Conservation (phyloP, 2,797 vertebrate species). For the Sebastes wilsoni region DNA sequence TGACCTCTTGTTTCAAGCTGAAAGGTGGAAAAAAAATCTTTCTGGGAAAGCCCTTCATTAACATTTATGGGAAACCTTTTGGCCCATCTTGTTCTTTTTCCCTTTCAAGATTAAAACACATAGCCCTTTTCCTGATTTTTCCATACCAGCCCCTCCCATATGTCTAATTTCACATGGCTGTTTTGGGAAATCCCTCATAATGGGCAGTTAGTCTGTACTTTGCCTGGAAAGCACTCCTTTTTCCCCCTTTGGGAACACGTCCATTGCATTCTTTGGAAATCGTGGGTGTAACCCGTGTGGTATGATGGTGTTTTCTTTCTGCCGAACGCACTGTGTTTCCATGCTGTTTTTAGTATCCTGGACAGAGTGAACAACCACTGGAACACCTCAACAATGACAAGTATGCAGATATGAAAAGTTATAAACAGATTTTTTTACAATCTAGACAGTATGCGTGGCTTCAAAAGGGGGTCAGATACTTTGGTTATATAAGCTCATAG, state of each 20-base stretch:
- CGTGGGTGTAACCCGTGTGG: slow-evolving; percentile 71
- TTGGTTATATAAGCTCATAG: slow-evolving; percentile 1
- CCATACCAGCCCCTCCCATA: slow-evolving; percentile 68
- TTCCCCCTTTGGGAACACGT: slow-evolving; percentile 69
- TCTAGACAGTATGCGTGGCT: slow-evolving; percentile 26
- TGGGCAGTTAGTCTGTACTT: slow-evolving; percentile 68
- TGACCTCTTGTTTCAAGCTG: slow-evolving; percentile 72
- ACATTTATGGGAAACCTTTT: slow-evolving; percentile 82
- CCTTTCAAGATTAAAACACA: slow-evolving; percentile 69
- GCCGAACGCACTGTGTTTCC: slow-evolving; percentile 60
- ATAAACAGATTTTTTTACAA: slow-evolving; percentile 41
- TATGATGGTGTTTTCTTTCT: slow-evolving; percentile 72
- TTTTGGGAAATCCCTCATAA: slow-evolving; percentile 81
- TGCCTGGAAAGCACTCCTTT: slow-evolving; percentile 66
- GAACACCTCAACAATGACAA: slow-evolving; percentile 66
- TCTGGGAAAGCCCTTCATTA: slow-evolving; percentile 84
- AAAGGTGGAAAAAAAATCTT: slow-evolving; percentile 58
- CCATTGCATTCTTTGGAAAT: slow-evolving; percentile 80
- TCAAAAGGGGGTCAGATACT: background rate
- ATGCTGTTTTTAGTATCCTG: slow-evolving; percentile 58
- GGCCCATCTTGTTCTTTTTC: slow-evolving; percentile 58
- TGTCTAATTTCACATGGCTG: slow-evolving; percentile 65
- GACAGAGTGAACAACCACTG: slow-evolving; percentile 59
- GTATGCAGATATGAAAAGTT: slow-evolving; percentile 68
- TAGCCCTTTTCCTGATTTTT: slow-evolving; percentile 62